Conservation (phyloP, 2,797 vertebrate species). For the Lutjanus argentimaculatus region DNA sequence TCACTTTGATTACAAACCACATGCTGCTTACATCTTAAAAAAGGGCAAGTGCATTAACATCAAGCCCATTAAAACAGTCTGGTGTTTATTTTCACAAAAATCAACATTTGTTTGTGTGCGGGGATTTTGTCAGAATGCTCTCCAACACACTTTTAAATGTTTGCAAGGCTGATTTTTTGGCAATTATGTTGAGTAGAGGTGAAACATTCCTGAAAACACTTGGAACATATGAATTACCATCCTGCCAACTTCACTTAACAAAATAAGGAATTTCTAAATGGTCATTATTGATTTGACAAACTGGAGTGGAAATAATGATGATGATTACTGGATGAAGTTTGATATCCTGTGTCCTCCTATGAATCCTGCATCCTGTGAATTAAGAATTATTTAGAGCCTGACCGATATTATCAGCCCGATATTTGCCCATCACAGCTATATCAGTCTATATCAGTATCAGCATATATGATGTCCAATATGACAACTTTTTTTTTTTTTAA, state of each 20-base stretch:
- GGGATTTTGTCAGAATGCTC: background rate
- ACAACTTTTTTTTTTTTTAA: no score
- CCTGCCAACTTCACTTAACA: constrained; percentile 29
- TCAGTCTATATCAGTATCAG: no score
- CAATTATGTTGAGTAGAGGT: constrained; percentile 10
- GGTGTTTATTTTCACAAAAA: constrained; percentile 1
- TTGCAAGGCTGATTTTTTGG: background rate
- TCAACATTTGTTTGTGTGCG: background rate
- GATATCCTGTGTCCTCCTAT: background rate
- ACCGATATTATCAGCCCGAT: no score
- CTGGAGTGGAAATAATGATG: constrained; percentile 30
- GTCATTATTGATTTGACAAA: constrained; percentile 35
- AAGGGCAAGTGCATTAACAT: background rate
- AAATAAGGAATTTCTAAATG: constrained; percentile 18
- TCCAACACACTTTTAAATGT: background rate
- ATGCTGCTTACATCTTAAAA: background rate
- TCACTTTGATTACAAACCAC: background rate
- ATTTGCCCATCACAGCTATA: no score
- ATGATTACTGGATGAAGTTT: constrained; percentile 12
- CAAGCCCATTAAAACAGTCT: background rate
- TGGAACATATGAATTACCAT: constrained; percentile 34
- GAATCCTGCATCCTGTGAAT: no score
- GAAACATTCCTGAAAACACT: constrained; percentile 13
- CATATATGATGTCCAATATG: no score
- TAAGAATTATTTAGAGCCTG: no score